These are phyloP conservation scores for Xiphias gladius DNA, from an alignment of 2,113 vertebrate species.

Conservation along the genomic window DNA sequence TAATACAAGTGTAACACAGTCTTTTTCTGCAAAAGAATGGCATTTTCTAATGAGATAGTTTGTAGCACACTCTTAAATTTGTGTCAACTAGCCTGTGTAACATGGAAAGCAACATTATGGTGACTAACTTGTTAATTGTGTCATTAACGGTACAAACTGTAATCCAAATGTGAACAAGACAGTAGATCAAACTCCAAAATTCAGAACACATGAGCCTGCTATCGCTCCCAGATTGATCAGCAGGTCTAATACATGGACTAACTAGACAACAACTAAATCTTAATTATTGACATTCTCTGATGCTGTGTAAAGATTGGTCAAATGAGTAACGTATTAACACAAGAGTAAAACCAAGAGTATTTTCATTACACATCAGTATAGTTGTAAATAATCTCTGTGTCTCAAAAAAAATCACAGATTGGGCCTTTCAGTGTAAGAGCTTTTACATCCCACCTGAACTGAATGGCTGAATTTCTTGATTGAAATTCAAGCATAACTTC, in stretches of 20 bases:
- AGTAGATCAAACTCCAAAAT: neutral
- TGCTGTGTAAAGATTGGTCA: neutral
- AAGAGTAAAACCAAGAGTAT: neutral
- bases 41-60: conserved; percentile 13
- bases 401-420: neutral
- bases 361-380: conserved; percentile 27
- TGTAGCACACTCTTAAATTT: conserved; percentile 46
- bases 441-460: conserved; percentile 12
- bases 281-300: neutral
- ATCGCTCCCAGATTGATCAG: neutral
- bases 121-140: conserved; percentile 19
- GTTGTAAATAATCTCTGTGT: conserved; percentile 21
- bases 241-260: neutral
- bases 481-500: conserved; percentile 38
- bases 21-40: conserved; percentile 34
- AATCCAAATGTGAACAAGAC: neutral
- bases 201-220: neutral
- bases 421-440: neutral
- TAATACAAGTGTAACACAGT: conserved; percentile 17
- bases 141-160: conserved; percentile 4
- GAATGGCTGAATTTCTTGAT: conserved; percentile 22
- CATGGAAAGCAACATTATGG: conserved; percentile 12
- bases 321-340: neutral
- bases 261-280: neutral
- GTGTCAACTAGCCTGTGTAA: conserved; percentile 14